Conservation (phyloP, 2,797 vertebrate species). For the Liasis olivaceus region DNA sequence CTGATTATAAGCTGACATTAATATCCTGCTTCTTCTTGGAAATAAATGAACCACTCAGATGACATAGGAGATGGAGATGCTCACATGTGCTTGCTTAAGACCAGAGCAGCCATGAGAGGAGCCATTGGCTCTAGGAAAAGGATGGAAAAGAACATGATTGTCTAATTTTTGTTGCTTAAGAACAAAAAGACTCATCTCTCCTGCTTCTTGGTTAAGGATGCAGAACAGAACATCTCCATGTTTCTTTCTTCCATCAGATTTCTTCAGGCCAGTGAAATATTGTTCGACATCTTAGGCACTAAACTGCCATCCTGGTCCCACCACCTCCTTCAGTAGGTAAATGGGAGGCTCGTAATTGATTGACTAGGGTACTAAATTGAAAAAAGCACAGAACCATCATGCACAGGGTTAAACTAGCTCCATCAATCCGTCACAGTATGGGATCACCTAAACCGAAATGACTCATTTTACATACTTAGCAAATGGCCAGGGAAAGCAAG, state of each 20-base stretch:
- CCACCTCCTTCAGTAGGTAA: neutral
- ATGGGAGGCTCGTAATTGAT: neutral
- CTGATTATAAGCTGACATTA: neutral
- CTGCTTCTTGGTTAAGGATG: neutral
- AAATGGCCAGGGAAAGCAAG: neutral
- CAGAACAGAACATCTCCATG: neutral
- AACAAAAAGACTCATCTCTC: neutral
- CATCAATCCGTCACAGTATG: neutral
- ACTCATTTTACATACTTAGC: neutral
- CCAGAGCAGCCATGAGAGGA: neutral
- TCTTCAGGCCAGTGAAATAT: neutral
- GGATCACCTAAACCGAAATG: neutral
- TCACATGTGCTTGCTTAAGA: neutral
- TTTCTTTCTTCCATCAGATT: neutral
- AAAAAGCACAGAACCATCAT: neutral
- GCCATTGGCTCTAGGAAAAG: neutral
- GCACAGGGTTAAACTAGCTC: neutral
- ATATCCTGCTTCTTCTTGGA: constrained; percentile 8
- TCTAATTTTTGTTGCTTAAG: neutral
- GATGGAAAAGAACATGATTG: neutral
- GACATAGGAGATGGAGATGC: neutral
- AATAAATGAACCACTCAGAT: neutral
- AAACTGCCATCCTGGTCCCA: neutral
- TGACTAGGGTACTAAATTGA: neutral
- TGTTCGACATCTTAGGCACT: neutral